Conservation (phyloP, 2,888 invertebrate genomes). For the Biston stratarius region DNA sequence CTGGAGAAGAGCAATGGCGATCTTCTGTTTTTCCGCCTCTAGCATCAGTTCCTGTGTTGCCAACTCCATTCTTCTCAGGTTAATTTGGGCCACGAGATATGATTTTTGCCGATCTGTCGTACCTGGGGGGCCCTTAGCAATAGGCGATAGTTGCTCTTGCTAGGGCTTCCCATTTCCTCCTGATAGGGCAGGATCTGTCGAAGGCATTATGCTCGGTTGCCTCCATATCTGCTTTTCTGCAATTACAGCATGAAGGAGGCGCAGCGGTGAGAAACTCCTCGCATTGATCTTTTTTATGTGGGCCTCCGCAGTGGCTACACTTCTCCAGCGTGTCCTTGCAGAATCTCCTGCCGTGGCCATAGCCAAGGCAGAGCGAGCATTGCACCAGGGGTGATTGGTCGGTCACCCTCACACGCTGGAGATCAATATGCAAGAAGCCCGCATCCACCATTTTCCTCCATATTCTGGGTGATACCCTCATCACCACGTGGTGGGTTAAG, state of each 20-base stretch:
- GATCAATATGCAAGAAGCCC: neutral
- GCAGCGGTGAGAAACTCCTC: neutral
- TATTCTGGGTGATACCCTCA: slow-evolving; percentile 16
- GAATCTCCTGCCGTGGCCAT: neutral
- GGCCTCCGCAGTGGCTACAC: neutral
- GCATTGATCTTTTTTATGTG: neutral
- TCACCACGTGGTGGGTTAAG: neutral
- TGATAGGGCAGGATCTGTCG: neutral
- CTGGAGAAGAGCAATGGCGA: too few relatives aligned
- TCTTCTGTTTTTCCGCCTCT: too few relatives aligned
- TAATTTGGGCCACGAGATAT: neutral
- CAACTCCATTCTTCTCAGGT: neutral
- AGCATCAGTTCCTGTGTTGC: too few relatives aligned
- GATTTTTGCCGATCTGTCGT: neutral
- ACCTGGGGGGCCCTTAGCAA: neutral
- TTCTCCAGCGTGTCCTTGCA: neutral
- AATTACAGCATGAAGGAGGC: neutral
- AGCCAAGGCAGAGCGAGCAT: too few relatives aligned
- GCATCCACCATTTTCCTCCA: slow-evolving; percentile 4
- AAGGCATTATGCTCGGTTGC: neutral
- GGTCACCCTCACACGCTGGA: neutral
- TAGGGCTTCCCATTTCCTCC: neutral
- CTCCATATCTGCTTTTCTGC: neutral
- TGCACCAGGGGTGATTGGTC: too few relatives aligned
- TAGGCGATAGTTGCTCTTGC: neutral